Evolutionary conservation across 2,888 invertebrate genomes (phyloP).

Genomic region (Eilema depressum): DNA sequence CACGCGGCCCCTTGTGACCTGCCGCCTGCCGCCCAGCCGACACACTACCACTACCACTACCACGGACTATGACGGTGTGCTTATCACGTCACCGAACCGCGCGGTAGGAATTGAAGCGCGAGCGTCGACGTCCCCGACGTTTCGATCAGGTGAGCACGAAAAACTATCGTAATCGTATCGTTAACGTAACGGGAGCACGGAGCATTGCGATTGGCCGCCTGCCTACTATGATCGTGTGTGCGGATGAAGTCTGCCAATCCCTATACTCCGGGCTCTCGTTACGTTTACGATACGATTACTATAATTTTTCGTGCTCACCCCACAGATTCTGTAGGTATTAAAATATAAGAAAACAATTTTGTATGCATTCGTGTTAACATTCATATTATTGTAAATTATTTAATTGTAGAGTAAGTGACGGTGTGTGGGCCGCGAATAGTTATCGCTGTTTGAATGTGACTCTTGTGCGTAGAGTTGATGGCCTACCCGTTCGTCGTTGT

Average conservation of each 20-base stretch:
- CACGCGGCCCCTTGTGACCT: conserved; percentile 50
- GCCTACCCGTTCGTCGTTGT: conserved; percentile 72
- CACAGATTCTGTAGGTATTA: conserved; percentile 56
- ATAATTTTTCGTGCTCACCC: too few relatives aligned
- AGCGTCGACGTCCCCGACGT: conserved; percentile 51
- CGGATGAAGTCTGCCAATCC: too few relatives aligned
- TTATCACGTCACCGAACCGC: conserved; percentile 41
- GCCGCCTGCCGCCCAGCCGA: conserved; percentile 45
- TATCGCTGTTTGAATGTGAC: conserved; percentile 60
- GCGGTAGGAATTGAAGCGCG: conserved; percentile 57
- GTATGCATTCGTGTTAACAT: conserved; percentile 79
- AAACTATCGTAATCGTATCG: too few relatives aligned
- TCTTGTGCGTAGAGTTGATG: conserved; percentile 57
- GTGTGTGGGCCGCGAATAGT: conserved; percentile 63
- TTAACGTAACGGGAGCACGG: too few relatives aligned
- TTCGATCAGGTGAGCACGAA: too few relatives aligned
- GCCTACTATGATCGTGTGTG: too few relatives aligned
- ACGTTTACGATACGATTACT: too few relatives aligned
- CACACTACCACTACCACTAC: too few relatives aligned
- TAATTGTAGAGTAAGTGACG: conserved; percentile 70
- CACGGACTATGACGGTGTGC: conserved; percentile 58
- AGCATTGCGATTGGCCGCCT: too few relatives aligned
- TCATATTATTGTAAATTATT: conserved; percentile 82
- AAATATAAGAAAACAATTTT: conserved; percentile 63
- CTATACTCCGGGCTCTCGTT: too few relatives aligned